Conservation (phyloP, 2,888 invertebrate species). For the Platycnemis pennipes region DNA sequence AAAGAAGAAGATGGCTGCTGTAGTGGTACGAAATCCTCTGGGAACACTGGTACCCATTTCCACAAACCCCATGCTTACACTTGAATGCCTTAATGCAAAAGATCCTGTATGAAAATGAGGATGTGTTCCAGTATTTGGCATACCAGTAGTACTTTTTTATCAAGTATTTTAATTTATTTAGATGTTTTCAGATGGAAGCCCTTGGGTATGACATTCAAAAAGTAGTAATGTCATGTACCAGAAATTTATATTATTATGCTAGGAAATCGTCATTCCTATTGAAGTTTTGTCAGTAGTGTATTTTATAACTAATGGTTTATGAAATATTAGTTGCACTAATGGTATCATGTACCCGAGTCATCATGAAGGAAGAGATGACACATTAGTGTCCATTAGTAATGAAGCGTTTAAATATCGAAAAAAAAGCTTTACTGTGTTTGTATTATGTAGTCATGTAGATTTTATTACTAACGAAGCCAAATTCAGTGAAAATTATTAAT, state of each 20-base stretch:
- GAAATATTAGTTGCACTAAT: constrained; percentile 61
- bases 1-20: constrained; percentile 50
- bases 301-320: constrained; percentile 63
- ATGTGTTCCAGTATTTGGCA: constrained; percentile 60
- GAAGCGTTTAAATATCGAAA: constrained; percentile 51
- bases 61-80: constrained; percentile 56
- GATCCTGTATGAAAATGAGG: constrained; percentile 54
- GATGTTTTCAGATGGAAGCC: constrained; percentile 56
- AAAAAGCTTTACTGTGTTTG: constrained; percentile 64
- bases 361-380: constrained; percentile 39
- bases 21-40: constrained; percentile 48
- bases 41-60: constrained; percentile 55
- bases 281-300: constrained; percentile 61
- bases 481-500: constrained; percentile 42
- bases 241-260: constrained; percentile 58
- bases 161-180: constrained; percentile 59
- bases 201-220: constrained; percentile 41
- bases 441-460: constrained; percentile 44
- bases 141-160: constrained; percentile 54
- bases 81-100: constrained; percentile 61
- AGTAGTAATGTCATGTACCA: constrained; percentile 49
- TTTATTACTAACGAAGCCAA: constrained; percentile 12
- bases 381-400: constrained; percentile 53
- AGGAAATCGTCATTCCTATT: constrained; percentile 66
- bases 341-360: constrained; percentile 51